phyloP scores from a whole-genome alignment of 2,888 invertebrate genomes.

The Thymelicus lineola region DNA sequence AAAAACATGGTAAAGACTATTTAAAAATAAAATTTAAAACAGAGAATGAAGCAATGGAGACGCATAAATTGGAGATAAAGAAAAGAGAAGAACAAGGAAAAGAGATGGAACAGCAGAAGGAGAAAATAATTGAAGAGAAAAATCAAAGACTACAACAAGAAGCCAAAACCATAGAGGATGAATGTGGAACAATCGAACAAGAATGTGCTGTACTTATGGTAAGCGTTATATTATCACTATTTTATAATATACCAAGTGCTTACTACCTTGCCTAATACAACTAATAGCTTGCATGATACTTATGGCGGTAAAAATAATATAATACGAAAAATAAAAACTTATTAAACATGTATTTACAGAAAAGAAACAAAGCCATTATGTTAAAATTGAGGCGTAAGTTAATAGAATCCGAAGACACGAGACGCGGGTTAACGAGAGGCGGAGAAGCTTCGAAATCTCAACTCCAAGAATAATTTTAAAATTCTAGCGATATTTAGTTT shows the following conservation, averaged over 20 bases:
- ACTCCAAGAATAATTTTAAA: too few species aligned
- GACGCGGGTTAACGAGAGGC: constrained; percentile 58
- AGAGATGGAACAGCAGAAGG: constrained; percentile 54
- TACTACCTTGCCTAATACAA: too few species aligned
- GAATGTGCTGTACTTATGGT: constrained; percentile 72
- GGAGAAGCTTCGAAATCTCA: not conserved
- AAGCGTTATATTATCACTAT: too few species aligned
- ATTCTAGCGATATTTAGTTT: too few species aligned
- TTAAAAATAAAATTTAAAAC: not conserved
- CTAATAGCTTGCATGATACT: too few species aligned
- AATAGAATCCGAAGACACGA: constrained; percentile 64
- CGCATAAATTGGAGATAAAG: constrained; percentile 53
- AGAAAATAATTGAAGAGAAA: constrained; percentile 51
- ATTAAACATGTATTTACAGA: constrained; percentile 56
- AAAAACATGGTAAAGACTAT: too few species aligned
- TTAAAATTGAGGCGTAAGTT: constrained; percentile 69
- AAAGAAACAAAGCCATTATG: constrained; percentile 78
- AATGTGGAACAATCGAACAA: constrained; percentile 60
- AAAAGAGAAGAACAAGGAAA: constrained; percentile 59
- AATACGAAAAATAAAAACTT: too few species aligned
- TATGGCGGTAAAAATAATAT: too few species aligned
- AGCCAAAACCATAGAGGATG: constrained; percentile 56
- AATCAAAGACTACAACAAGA: constrained; percentile 56
- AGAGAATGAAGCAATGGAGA: constrained; percentile 45
- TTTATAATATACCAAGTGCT: too few species aligned